phyloP scores from a whole-genome alignment of 2,797 vertebrate genomes.

The Lemur catta region DNA sequence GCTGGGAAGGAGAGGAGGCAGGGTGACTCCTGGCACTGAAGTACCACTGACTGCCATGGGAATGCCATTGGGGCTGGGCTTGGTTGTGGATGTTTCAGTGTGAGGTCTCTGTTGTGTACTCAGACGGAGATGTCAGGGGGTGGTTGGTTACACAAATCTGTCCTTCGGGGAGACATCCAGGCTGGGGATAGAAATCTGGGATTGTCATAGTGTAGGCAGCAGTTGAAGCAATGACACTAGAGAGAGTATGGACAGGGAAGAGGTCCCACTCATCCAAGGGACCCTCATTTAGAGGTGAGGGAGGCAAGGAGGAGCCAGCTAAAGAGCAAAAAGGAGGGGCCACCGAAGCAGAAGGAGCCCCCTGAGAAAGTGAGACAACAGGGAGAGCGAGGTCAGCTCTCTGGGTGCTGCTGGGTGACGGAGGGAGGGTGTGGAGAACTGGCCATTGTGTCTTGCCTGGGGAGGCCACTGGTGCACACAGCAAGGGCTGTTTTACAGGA shows the following conservation, averaged over 20 bases:
- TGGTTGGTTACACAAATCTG: not conserved
- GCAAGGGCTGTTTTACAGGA: not conserved
- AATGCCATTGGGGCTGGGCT: not conserved
- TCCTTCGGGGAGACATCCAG: not conserved
- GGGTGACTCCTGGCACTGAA: not conserved
- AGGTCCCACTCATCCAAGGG: not conserved
- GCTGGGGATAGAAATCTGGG: not conserved
- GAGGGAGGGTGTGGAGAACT: not conserved
- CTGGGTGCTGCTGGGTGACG: not conserved
- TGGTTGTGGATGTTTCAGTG: not conserved
- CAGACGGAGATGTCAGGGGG: not conserved
- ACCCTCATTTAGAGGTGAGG: not conserved
- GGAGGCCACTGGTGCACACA: not conserved
- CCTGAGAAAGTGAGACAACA: not conserved
- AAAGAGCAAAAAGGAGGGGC: not conserved
- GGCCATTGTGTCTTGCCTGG: too few relatives aligned
- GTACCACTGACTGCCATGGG: not conserved
- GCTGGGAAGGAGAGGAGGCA: not conserved
- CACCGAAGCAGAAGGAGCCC: not conserved
- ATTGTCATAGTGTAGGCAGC: not conserved
- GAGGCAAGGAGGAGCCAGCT: not conserved
- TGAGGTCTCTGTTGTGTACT: not conserved
- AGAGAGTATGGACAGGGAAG: not conserved
- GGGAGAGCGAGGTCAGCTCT: not conserved
- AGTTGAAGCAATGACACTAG: not conserved